A percentile compares a stretch with the other conserved stretches of the same genome.
Conservation (phyloP, 1,140 invertebrate genomes). For the Micrasema longulum region DNA sequence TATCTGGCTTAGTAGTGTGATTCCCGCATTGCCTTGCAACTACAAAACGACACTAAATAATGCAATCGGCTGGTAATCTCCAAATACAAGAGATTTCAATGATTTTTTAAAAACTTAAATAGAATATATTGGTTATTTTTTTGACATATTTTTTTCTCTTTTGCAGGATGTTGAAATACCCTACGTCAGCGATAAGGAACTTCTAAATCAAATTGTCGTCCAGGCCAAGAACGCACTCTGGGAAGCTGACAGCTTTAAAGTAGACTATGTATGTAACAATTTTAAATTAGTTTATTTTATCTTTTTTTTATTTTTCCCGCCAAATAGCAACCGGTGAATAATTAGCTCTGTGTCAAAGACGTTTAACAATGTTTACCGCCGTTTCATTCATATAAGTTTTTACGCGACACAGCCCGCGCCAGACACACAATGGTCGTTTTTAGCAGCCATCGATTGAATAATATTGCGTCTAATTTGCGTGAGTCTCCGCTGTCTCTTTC, state of each 20-base stretch:
- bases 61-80: no score
- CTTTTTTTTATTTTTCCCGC: slow-evolving; percentile 16
- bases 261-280: slow-evolving; percentile 67
- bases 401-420: slow-evolving; percentile 18
- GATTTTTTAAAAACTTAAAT: no score
- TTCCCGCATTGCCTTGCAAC: no score
- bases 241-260: slow-evolving; percentile 64
- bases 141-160: not conserved
- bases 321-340: not conserved
- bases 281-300: not conserved
- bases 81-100: no score
- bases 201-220: slow-evolving; percentile 63
- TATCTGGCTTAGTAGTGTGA: no score
- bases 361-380: slow-evolving; percentile 26
- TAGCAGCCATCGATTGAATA: slow-evolving; percentile 40
- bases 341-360: slow-evolving; percentile 10
- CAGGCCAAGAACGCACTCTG: slow-evolving; percentile 65
- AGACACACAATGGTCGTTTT: slow-evolving; percentile 39
- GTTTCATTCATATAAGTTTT: slow-evolving; percentile 36
- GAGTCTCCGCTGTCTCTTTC: slow-evolving; percentile 30
- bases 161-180: slow-evolving; percentile 59
- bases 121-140: no score
- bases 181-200: slow-evolving; percentile 49
- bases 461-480: slow-evolving; percentile 46
- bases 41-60: no score